Percentiles rank a stretch among this genome's conserved stretches.
These are phyloP conservation scores for Sphaerophoria taeniata DNA, from an alignment of 2,888 invertebrate genomes.

Conservation along the genomic window DNA sequence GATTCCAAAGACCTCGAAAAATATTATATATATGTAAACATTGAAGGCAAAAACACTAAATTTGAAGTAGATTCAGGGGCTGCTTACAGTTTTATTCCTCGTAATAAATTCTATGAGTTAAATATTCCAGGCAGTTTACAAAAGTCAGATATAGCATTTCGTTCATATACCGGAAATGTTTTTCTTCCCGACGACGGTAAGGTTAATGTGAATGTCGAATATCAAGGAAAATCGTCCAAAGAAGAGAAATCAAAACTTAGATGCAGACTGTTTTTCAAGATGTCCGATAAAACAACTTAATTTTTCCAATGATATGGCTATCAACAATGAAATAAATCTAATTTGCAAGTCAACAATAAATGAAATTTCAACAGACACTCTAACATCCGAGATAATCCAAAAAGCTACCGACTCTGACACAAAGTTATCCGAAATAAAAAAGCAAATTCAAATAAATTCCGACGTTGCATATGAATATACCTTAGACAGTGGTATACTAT, in stretches of 20 bases:
- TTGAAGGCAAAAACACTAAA: background rate
- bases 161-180: background rate
- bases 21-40: slow-evolving; percentile 6
- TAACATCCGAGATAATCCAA: background rate
- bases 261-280: slow-evolving; percentile 2
- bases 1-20: background rate
- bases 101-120: background rate
- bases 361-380: slow-evolving; percentile 1
- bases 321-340: slow-evolving; percentile 7
- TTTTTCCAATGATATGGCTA: background rate
- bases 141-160: slow-evolving; percentile 2
- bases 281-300: background rate
- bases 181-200: background rate
- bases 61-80: background rate
- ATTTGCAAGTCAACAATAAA: background rate
- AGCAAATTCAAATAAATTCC: background rate
- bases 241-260: background rate
- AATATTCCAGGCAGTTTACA: background rate
- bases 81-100: background rate
- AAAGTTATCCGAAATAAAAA: background rate
- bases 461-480: slow-evolving; percentile 2
- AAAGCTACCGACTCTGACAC: background rate
- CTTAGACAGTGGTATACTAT: background rate
- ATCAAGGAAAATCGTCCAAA: background rate
- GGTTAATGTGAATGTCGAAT: background rate